Base-by-base conservation (phyloP, 2,797 vertebrate genomes). In the Ctenopoma multispine region DNA sequence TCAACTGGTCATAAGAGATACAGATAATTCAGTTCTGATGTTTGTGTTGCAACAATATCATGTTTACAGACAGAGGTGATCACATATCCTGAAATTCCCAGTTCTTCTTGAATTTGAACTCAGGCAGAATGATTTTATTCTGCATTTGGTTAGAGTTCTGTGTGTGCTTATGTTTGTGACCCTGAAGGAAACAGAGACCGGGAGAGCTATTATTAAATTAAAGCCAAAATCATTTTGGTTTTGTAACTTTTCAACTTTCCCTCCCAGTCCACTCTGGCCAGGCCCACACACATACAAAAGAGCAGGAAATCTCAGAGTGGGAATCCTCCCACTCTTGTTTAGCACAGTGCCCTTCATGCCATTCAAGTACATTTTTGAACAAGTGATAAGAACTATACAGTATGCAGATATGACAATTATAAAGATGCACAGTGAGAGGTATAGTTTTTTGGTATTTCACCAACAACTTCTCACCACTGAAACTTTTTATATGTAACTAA, bases 191-290 rank as follows among this genome's bases (percentile, higher is more conserved):
- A 55, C 9, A 75, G n/a, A 54, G 5, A 62, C 9, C 0, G 9
- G 24, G 23, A 60, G 50, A 57, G 54, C 7, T 53, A 57, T 81
- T 69, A 69, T 77, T 75, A 55, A 72, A 85, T 81, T 58, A 74
- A 62, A 17, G 34, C 54, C 43, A 53, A 76, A 78, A 31, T 36
- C 5, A 1, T 58, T 75, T 73, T 70, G 27, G 47, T 72, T 87
- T 85, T 75, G 53, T 78, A 76, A 79, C 69, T 81, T 80, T 80
- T 79, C 29, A 80, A 82, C 72, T 74, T 72, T 55, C 34, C 61
- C 49, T 80, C 41, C 59, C 38, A 23, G 34, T 73, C 47, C 46
- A 69, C 77, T 60, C 54, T 40, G 41, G 36, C 38, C 5, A 27
- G 38, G 55, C 81, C 75, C 69, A 84, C 80, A 73, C 80, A 82